Evolutionary conservation across 1,140 invertebrate genomes (phyloP).

Genomic region (Atta texana): DNA sequence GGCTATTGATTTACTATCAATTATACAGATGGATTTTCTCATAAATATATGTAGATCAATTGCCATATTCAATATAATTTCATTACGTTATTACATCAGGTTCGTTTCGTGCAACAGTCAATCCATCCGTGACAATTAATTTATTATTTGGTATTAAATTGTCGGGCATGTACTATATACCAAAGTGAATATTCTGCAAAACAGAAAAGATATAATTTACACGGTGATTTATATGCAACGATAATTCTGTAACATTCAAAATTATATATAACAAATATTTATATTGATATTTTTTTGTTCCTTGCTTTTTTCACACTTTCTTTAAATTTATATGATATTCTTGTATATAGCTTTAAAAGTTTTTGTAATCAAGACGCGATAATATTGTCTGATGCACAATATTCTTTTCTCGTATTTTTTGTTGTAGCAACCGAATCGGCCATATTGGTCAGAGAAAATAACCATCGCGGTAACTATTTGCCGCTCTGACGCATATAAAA

Average conservation of each 20-base stretch:
- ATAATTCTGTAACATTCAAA: neutral
- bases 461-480: constrained; percentile 55
- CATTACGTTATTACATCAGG: constrained; percentile 5
- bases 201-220: neutral
- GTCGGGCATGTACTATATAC: neutral
- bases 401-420: neutral
- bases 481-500: constrained; percentile 48
- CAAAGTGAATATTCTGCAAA: neutral
- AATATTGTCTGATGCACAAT: too few relatives aligned
- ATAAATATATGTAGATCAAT: constrained; percentile 4
- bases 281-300: neutral
- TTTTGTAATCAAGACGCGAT: neutral
- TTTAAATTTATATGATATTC: constrained; percentile 7
- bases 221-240: neutral
- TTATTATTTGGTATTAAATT: constrained; percentile 28
- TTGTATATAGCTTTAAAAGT: neutral
- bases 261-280: neutral
- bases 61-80: constrained; percentile 24
- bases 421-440: neutral
- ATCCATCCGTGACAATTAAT: constrained; percentile 2
- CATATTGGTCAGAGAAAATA: constrained; percentile 64
- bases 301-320: neutral
- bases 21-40: constrained; percentile 8
- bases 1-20: constrained; percentile 32
- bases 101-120: too few relatives aligned